Evolutionary conservation across 92 coral and sea anemone species (phyloP), one percentile per base, ranked within the genome.

Genomic region (Parazoanthus atlanticus): DNA sequence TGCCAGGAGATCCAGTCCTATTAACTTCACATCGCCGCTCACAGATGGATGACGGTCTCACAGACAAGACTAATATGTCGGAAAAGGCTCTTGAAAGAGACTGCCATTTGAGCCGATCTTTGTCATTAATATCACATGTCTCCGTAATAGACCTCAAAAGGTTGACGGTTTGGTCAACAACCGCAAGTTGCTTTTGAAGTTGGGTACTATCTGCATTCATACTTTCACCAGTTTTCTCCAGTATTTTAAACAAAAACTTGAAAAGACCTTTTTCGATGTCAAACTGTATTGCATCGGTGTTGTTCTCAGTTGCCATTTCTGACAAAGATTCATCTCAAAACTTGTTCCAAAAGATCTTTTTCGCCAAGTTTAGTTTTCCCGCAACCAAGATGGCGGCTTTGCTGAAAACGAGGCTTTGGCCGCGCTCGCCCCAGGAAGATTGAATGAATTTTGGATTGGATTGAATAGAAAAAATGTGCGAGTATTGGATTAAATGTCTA

Each of bases 251-350:
- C 71, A 91, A 75, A 88, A 91, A 82, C 25, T 46, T 78, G 17
- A 86, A 88, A 36, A 89, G 85, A n/a, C 89, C 91, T 74, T 74
- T 89, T 70, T 74, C 91, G 34, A 84, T 16, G 56, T 89, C 91
- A 61, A 79, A 79, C 8, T 79, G 67, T 46, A 46, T 26, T 79
- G 67, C 17, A 79, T 79, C 83, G n/a, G 36, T 47, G 83, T 79
- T 34, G 25, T 21, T 74, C 9, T 6, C 26, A 2, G 41, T 74
- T 74, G 78, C 26, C 78, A 74, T 74, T 46, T 79, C 67, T 49
- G 36, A 79, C 25, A 29, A 26, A 26, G 13, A 46, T 46, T 49
- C 67, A 31, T n/a, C n/a, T n/a, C n/a, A n/a, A n/a, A n/a, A n/a
- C n/a, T n/a, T 12, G 10, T 25, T 74, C 28, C 64, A 77, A 77